Evolutionary conservation across 2,113 vertebrate species (phyloP).

Genomic region (Lycocorax pyrrhopterus): DNA sequence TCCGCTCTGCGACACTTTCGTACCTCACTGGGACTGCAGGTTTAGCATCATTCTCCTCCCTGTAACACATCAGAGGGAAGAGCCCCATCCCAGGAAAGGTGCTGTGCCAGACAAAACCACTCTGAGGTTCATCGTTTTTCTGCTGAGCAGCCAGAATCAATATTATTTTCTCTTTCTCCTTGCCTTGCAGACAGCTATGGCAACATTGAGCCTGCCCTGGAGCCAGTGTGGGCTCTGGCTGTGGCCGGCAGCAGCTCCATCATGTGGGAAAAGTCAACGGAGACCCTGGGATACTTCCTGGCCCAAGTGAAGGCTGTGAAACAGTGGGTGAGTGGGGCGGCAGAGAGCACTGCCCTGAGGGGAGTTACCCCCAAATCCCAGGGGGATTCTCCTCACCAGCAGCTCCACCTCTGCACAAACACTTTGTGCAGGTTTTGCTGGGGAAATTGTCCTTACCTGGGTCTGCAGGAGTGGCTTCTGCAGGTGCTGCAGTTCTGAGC

Average conservation of each 20-base stretch:
- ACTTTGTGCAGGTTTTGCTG: not conserved
- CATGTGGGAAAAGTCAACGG: conserved; percentile 71
- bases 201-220: conserved; percentile 41
- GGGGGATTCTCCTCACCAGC: not conserved
- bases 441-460: not conserved
- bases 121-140: not conserved
- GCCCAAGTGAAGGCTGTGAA: conserved; percentile 57
- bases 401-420: not conserved
- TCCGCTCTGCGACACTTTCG: not conserved
- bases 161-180: not conserved
- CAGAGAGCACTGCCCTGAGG: not conserved
- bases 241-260: conserved; percentile 69
- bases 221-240: conserved; percentile 65
- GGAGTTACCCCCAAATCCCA: not conserved
- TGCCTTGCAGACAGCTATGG: conserved; percentile 66
- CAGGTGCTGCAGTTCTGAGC: not conserved
- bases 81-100: not conserved
- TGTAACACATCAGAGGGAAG: not conserved
- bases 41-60: not conserved
- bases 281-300: conserved; percentile 51
- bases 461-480: not conserved
- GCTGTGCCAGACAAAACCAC: not conserved
- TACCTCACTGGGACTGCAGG: not conserved
- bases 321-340: conserved; percentile 69
- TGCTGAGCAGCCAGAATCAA: not conserved